Base-by-base conservation (phyloP, 2,888 invertebrate genomes). In the Stenichneumon culpator region DNA sequence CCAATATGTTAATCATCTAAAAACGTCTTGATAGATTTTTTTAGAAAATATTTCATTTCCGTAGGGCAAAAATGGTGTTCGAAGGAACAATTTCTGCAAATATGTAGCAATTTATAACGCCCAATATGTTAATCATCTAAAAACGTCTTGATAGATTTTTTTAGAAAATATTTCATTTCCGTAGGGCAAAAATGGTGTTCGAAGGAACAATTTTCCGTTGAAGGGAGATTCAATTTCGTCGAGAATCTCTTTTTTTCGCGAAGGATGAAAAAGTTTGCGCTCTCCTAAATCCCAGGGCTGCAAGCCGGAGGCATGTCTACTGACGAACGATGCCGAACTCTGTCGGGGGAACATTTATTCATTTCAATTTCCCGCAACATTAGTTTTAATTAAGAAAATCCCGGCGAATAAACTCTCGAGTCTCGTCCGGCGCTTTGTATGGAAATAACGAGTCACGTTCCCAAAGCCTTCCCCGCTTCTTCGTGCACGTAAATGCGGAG, bases 341-440 rank as follows among this genome's bases (percentile, higher is more conserved):
- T 7, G 52, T 52, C 7, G 19, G 52, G 14, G 5, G 67, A 44
- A 47, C 57, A 52, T 60, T 82, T 77, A 80, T 86, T 80, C 32
- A 68, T 86, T 86, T 79, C 72, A 83, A 83, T 86, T 25, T 67
- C 63, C 79, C 68, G 72, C 32, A 60, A 69, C 72, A 67, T 74
- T 74, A 75, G 72, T 68, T 86, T 83, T 83, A 79, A 79, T 83
- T 86, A 77, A 86, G 83, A 69, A 52, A 69, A 52, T 14, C 50
- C 28, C 22, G 39, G 52, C 44, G 22, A 32, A 77, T 63, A 54
- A 77, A 70, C 77, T 52, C 57, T 65, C 36, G 70, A 47, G 63
- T 47, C 47, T 57, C 11, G 32, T 68, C 73, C 77, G 52, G 47
- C 68, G 65, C 25, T 52, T 50, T 36, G 36, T 36, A 50, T 60